Base-by-base conservation (phyloP, 1,140 invertebrate species). In the Pogonomyrmex californicus region DNA sequence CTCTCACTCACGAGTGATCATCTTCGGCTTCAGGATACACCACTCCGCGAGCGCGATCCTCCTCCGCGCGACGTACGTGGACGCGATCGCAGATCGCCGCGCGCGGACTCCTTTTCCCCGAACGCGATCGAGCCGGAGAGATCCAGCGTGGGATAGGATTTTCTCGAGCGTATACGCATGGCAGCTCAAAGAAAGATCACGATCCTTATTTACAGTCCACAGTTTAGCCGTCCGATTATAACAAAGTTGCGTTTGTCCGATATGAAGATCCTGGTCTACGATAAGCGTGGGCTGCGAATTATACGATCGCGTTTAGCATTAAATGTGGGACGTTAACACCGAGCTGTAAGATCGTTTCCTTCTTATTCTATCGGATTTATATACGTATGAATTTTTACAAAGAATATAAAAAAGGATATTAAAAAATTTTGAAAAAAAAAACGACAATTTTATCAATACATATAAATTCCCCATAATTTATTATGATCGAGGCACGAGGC, bases 1-100 rank as follows among this genome's bases (percentile, higher is more conserved):
- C 90, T 91, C 88, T 91, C 88, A 88, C 90, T 91, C 75, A 68
- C 41, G 10, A 88, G 89, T 71, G 90, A 91, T 91, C 90, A 91
- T 89, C 90, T 77, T 91, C 78, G 66, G 83, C 73, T 68, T 49
- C 68, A 58, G 81, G 82, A 89, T 87, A 65, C 77, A 44, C 79
- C 23, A 10, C 36, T 56, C 63, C 4, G 10, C 33, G 12, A 2
- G 51, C 85, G 87, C 76, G 86, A 76, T 79, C 75, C 79, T 87
- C 70, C 60, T 85, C 60, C 78, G 81, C 68, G 33, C 38, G 41
- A 73, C 38, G 60, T 58, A 66, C 38, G 38, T n/a, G 36, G 12
- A 60, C n/a, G 54, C 71, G 71, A 75, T 75, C 54, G 54, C 51
- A 38, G 38, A 58, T 75, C 66, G 58, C 10, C 2, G 30, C 47